These are phyloP conservation scores for Diabrotica balteata DNA, from an alignment of 2,888 invertebrate genomes.

Conservation along the genomic window DNA sequence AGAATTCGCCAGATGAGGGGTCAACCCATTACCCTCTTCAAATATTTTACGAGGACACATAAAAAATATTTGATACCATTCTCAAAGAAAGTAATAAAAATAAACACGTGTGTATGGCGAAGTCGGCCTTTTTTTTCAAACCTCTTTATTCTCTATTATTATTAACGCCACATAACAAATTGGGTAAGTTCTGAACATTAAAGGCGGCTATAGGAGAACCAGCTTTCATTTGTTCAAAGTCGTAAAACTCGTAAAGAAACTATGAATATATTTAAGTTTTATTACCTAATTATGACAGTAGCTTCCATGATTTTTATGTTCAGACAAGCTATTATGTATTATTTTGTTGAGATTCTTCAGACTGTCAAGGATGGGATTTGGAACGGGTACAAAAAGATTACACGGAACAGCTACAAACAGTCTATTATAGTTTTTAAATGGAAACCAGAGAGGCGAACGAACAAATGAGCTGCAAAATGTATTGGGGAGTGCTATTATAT, in stretches of 20 bases:
- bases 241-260: conserved; percentile 42
- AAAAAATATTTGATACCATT: conserved; percentile 42
- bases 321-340: conserved; percentile 41
- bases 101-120: conserved; percentile 43
- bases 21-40: conserved; percentile 39
- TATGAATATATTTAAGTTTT: conserved; percentile 45
- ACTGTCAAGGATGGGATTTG: conserved; percentile 25
- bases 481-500: not conserved
- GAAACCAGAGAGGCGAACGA: not conserved
- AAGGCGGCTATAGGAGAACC: conserved; percentile 32
- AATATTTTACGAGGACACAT: conserved; percentile 38
- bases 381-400: conserved; percentile 21
- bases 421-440: conserved; percentile 21
- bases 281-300: conserved; percentile 46
- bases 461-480: not conserved
- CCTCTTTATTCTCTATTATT: conserved; percentile 35
- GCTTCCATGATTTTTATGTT: conserved; percentile 42
- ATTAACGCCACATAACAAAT: conserved; percentile 42
- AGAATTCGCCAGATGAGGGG: conserved; percentile 6
- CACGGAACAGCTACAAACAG: conserved; percentile 25
- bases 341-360: conserved; percentile 38
- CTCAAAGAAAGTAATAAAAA: conserved; percentile 47
- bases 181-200: conserved; percentile 36
- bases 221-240: conserved; percentile 37
- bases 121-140: conserved; percentile 32